Conservation (phyloP, 2,888 invertebrate species). For the Dermolepida albohirtum region DNA sequence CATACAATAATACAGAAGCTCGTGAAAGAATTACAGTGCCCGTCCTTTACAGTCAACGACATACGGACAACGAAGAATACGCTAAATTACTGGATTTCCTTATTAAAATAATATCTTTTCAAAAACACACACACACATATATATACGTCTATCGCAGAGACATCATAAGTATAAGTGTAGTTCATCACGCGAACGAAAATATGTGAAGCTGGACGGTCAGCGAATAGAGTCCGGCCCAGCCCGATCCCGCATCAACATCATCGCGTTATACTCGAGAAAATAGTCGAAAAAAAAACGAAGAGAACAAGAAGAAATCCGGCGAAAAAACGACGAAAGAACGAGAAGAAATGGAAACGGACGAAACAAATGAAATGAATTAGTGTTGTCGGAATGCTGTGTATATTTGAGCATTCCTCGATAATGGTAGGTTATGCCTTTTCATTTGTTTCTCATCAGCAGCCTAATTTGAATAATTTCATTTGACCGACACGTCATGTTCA, state of each 20-base stretch:
- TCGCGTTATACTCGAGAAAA: conserved; percentile 26
- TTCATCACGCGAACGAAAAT: conserved; percentile 53
- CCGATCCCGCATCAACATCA: conserved; percentile 26
- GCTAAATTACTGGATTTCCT: conserved; percentile 34
- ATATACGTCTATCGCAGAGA: conserved; percentile 43
- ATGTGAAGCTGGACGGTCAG: conserved; percentile 44
- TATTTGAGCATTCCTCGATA: conserved; percentile 58
- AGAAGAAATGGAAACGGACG: conserved; percentile 33
- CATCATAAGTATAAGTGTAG: conserved; percentile 45
- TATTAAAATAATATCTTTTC: conserved; percentile 39
- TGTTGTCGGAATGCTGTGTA: conserved; percentile 54
- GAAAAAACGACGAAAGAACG: conserved; percentile 21
- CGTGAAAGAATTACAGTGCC: conserved; percentile 34
- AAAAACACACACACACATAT: conserved; percentile 10
- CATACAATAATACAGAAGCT: conserved; percentile 31
- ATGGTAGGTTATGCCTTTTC: conserved; percentile 58
- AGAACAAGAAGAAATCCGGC: conserved; percentile 21
- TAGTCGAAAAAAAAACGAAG: conserved; percentile 9
- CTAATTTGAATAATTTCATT: conserved; percentile 59
- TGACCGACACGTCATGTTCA: conserved; percentile 43
- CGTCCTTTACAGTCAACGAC: conserved; percentile 30
- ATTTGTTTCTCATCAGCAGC: conserved; percentile 60
- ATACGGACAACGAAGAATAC: conserved; percentile 30
- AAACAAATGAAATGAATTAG: conserved; percentile 48
- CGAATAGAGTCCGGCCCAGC: too few species aligned